These are phyloP conservation scores for Drosophila mayaguana DNA, from an alignment of 2,888 invertebrate genomes.

Conservation along the genomic window DNA sequence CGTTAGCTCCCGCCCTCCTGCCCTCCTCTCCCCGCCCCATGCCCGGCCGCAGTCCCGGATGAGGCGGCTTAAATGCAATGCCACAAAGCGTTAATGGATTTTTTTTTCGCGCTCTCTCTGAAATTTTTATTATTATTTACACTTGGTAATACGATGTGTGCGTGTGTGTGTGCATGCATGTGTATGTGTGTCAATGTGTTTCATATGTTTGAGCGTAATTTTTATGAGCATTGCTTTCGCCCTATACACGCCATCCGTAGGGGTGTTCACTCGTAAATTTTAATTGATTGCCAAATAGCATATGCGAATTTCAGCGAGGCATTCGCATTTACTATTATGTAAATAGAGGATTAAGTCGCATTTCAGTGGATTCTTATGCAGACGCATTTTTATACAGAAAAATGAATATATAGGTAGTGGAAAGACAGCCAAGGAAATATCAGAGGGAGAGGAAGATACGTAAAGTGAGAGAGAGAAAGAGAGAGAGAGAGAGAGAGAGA, in stretches of 20 bases:
- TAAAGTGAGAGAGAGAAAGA: neutral
- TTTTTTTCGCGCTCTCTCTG: conserved; percentile 45
- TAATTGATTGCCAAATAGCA: conserved; percentile 62
- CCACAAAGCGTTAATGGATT: conserved; percentile 81
- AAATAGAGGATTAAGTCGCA: conserved; percentile 43
- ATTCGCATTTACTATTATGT: conserved; percentile 31
- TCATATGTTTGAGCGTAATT: conserved; percentile 56
- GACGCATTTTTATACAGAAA: neutral
- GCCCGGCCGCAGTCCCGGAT: conserved; percentile 26
- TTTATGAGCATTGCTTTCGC: conserved; percentile 50
- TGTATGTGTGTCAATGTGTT: conserved; percentile 37
- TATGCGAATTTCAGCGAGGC: conserved; percentile 34
- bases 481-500: too few relatives aligned
- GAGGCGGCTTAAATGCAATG: conserved; percentile 75
- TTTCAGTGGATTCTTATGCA: neutral
- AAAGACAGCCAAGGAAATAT: neutral
- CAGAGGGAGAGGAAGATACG: too few relatives aligned
- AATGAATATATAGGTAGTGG: neutral
- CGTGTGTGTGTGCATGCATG: conserved; percentile 12
- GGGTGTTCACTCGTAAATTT: conserved; percentile 50
- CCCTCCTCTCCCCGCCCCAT: neutral
- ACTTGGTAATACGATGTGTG: conserved; percentile 62
- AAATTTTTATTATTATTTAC: conserved; percentile 78
- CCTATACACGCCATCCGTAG: conserved; percentile 36
- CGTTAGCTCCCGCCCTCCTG: conserved; percentile 50